These are phyloP conservation scores for Caenorhabditis sp. DNA, from an alignment of 2,888 invertebrate species.

Conservation along the genomic window DNA sequence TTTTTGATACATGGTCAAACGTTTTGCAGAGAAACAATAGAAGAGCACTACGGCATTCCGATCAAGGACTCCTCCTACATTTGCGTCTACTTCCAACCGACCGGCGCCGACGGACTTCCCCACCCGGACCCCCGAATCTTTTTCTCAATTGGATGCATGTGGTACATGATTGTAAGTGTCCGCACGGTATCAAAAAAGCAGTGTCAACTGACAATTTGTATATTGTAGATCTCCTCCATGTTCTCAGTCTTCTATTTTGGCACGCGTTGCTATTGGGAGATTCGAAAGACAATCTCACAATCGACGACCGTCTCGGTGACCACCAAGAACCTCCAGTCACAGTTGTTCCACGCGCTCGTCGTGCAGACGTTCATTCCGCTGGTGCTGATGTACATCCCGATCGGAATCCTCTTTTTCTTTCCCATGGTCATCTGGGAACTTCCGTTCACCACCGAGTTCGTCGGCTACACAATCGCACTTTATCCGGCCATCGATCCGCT, in stretches of 20 bases:
- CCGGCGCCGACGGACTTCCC: constrained; percentile 35
- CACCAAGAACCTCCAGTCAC: constrained; percentile 20
- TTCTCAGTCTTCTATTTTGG: constrained; percentile 33
- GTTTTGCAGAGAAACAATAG: constrained; percentile 26
- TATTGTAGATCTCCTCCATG: constrained; percentile 31
- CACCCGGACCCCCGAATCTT: constrained; percentile 45
- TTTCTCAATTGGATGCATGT: constrained; percentile 8
- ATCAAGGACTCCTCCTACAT: constrained; percentile 1
- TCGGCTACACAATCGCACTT: constrained; percentile 17
- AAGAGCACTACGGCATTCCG: neutral
- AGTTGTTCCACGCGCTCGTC: constrained; percentile 29
- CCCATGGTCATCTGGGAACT: constrained; percentile 19
- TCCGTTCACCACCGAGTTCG: constrained; percentile 14
- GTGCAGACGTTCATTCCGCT: constrained; percentile 31
- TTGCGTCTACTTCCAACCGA: neutral
- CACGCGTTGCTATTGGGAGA: constrained; percentile 7
- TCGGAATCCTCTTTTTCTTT: constrained; percentile 22
- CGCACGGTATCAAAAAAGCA: too few species aligned
- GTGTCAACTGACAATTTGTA: too few species aligned
- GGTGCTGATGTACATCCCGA: constrained; percentile 28
- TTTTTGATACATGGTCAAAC: too few species aligned
- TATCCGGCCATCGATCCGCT: constrained; percentile 34
- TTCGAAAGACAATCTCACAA: neutral
- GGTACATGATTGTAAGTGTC: too few species aligned
- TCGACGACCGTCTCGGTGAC: constrained; percentile 5